These are phyloP conservation scores for Trypoxylus dichotomus DNA, from an alignment of 1,140 invertebrate species.

Conservation along the genomic window DNA sequence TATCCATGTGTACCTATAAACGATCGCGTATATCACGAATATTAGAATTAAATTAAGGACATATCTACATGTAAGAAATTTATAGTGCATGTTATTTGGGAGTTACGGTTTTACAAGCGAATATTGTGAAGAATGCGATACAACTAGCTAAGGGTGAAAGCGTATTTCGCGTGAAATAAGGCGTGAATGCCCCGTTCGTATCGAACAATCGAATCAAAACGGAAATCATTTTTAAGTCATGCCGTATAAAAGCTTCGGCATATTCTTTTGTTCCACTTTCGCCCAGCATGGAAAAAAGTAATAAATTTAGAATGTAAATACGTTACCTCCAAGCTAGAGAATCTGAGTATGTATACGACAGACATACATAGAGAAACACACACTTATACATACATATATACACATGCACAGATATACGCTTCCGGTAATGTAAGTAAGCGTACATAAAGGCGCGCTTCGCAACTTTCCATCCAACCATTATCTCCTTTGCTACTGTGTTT, in stretches of 20 bases:
- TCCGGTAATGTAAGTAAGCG: not conserved
- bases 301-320: not conserved
- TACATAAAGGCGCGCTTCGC: not conserved
- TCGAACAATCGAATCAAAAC: not conserved
- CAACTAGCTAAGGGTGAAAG: not conserved
- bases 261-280: not conserved
- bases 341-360: not conserved
- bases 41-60: not conserved
- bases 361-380: not conserved
- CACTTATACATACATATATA: not conserved
- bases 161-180: not conserved
- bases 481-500: not conserved
- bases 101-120: not conserved
- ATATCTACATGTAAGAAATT: not conserved
- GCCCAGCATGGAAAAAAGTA: not conserved
- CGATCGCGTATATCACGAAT: not conserved
- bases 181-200: not conserved
- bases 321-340: not conserved
- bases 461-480: not conserved
- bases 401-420: not conserved
- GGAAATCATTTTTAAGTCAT: not conserved
- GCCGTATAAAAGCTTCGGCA: not conserved
- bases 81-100: not conserved
- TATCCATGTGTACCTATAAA: not conserved
- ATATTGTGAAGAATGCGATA: not conserved